Evolutionary conservation across 1,140 invertebrate species (phyloP), one percentile per base, ranked within the genome.

Genomic region (Paraescarpia echinospica): DNA sequence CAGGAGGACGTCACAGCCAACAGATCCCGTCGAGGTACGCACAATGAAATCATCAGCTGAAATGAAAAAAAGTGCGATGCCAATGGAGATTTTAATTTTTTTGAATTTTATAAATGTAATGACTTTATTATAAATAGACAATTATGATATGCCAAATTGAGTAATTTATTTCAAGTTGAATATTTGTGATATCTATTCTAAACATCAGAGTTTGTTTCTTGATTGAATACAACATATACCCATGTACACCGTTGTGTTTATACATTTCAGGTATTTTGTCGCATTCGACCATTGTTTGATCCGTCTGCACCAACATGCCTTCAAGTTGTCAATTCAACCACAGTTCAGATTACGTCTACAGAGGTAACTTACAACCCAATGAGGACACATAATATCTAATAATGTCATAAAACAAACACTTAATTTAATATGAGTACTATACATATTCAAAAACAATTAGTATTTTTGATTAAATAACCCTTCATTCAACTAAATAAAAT

Each of bases 191-290:
- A n/a, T n/a, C n/a, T n/a, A n/a, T 41, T 77, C 5, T 77, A 77
- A 22, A 77, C 14, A 27, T 77, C 59, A 77, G 59, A 77, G 8
- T 77, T 77, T 77, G 59, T 77, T 77, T 77, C 2, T 77, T 27
- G 59, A 77, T 77, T 77, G 59, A 27, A 77, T 27, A 0, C 22
- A 77, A 77, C 59, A 91, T 41, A 91, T 35, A 27, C 27, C 14
- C 1, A 14, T 5, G 90, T 35, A 14, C 35, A 91, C 31, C 88
- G 91, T 22, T 91, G 51, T 91, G 35, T 22, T 35, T 93, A 31
- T 93, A 88, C 93, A 31, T 93, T 98, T 0, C 97, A 98, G 97
- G 98, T 99, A 1, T 99, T 97, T 95, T 98, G 98, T 95, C 96
- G 98, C 89, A 95, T 98, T 48, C 96, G 98, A 31, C 98, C 98